phyloP scores from a whole-genome alignment of 2,888 invertebrate species.

The Amblyjoppa proteus region DNA sequence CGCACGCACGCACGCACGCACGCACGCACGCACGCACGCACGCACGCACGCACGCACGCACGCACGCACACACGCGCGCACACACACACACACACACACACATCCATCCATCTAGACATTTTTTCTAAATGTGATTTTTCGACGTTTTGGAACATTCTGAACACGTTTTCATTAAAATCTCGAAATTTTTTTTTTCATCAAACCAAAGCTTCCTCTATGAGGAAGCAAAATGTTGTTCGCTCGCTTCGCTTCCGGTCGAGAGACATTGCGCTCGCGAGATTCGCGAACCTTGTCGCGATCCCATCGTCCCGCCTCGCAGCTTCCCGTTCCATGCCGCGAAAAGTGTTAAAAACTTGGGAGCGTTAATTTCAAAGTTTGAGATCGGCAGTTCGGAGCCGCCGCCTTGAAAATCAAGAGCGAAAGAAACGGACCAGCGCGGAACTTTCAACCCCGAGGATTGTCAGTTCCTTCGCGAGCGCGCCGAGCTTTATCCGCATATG shows the following conservation, averaged over 20 bases:
- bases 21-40: too few relatives aligned
- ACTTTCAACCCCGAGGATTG: constrained; percentile 25
- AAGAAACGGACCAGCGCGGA: constrained; percentile 4
- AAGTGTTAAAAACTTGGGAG: neutral
- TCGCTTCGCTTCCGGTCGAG: neutral
- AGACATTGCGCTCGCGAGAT: neutral
- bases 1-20: too few relatives aligned
- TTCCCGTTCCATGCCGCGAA: constrained; percentile 6
- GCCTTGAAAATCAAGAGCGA: neutral
- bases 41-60: too few relatives aligned
- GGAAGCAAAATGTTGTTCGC: too few relatives aligned
- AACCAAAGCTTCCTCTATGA: too few relatives aligned
- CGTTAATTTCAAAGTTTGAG: neutral
- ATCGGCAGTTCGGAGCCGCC: neutral
- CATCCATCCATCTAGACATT: too few relatives aligned
- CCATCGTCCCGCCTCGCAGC: neutral
- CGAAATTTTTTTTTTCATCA: too few relatives aligned
- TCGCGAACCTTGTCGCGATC: neutral
- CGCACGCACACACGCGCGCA: too few relatives aligned
- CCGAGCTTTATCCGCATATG: neutral
- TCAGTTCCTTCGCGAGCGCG: constrained; percentile 29
- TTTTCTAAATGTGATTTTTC: too few relatives aligned
- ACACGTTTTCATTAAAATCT: too few relatives aligned
- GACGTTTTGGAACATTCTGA: too few relatives aligned
- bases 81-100: too few relatives aligned